phyloP scores from a whole-genome alignment of 2,888 invertebrate genomes.

The Urechis unicinctus region DNA sequence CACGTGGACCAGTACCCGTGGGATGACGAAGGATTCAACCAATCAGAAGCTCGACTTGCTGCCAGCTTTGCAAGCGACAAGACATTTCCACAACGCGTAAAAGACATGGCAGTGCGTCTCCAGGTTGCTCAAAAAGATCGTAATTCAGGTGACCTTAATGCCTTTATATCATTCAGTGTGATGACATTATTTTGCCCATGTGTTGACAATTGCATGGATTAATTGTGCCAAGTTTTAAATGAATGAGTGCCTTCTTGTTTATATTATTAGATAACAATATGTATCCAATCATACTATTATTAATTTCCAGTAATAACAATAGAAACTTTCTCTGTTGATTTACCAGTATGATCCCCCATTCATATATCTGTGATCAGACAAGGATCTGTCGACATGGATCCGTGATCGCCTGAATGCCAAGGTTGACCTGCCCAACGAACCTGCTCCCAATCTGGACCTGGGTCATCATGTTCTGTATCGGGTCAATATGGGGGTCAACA shows the following conservation, averaged over 20 bases:
- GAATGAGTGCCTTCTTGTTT: too few species aligned
- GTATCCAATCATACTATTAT: too few species aligned
- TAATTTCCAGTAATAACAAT: too few species aligned
- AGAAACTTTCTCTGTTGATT: too few species aligned
- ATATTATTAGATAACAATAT: too few species aligned
- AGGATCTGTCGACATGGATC: conserved; percentile 1
- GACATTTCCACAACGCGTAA: neutral
- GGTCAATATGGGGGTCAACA: conserved; percentile 2
- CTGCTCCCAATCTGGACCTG: conserved; percentile 1
- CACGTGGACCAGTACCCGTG: neutral
- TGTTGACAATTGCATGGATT: too few species aligned
- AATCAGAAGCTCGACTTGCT: neutral
- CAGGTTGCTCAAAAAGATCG: neutral
- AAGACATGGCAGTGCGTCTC: neutral
- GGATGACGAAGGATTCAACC: neutral
- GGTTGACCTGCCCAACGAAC: neutral
- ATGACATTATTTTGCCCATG: too few species aligned
- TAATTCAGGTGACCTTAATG: neutral
- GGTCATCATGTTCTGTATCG: conserved; percentile 7
- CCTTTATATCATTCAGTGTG: too few species aligned
- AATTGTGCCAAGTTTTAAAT: too few species aligned
- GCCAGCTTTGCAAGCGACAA: neutral
- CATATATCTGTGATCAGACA: too few species aligned
- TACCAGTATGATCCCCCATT: too few species aligned
- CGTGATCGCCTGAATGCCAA: conserved; percentile 5